Evolutionary conservation across 2,113 vertebrate genomes (phyloP), one percentile per base, ranked within the genome.

Genomic region (Melanerpes aurifrons): DNA sequence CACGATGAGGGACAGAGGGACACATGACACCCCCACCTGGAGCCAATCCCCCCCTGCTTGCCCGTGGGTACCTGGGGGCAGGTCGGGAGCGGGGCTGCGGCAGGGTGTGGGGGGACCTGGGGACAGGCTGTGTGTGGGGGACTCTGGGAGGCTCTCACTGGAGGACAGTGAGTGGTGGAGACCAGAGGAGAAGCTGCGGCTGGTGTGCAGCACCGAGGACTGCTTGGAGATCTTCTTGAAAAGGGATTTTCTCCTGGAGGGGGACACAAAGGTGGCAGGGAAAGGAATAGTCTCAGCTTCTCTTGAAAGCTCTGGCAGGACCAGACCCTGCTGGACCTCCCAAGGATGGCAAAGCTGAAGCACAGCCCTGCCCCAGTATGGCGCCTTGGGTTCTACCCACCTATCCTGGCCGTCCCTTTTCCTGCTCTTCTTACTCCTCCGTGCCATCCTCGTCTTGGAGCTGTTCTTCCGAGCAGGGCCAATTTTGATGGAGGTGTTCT

Each of bases 191-290:
- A 99, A 99, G 96, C 99, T 99, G 63, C 98, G 99, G 95, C 99
- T 99, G 95, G 98, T 98, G 95, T 99, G 99, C 82, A 99, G 98
- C 48, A 98, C 98, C 0, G 98, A 98, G 0, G 98, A 97, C 94
- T 99, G 99, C 97, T 99, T 99, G 45, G 99, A 99, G 91, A 99
- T 98, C 97, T 99, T 99, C 97, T 98, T 99, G 89, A 99, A 97
- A 47, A 99, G 97, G 12, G 98, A 98, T 54, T 98, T 98, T 59
- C 98, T 97, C 96, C 99, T 99, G 47, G 43, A 90, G 58, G 8
- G 1, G 8, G 50, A 45, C 4, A 70, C 15, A 13, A 19, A 68
- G 73, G 40, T 12, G 48, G 25, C 1, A 7, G 15, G 35, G 4
- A 83, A 10, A 73, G 19, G 19, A 83, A 62, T 7, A 54, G 28